phyloP scores from a whole-genome alignment of 2,888 invertebrate genomes.

The Cephonodes hylas region DNA sequence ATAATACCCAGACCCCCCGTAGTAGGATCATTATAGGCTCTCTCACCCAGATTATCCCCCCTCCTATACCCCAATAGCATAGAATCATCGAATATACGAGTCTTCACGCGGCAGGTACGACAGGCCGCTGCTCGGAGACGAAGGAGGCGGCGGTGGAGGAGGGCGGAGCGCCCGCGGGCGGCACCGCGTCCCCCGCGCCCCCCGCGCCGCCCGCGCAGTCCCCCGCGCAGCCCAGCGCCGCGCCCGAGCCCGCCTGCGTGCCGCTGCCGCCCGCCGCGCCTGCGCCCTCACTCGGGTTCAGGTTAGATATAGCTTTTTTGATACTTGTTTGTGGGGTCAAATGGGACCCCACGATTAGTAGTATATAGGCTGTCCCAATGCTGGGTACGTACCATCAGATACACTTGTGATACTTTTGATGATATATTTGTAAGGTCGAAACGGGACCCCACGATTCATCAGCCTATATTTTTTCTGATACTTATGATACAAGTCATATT shows the following conservation, averaged over 20 bases:
- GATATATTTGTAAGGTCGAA: too few relatives aligned
- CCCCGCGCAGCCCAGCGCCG: constrained; percentile 17
- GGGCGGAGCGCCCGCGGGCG: constrained; percentile 21
- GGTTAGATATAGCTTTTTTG: constrained; percentile 31
- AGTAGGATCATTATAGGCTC: too few relatives aligned
- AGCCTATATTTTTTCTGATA: too few relatives aligned
- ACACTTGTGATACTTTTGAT: too few relatives aligned
- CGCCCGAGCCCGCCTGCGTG: constrained; percentile 33
- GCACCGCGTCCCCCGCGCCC: constrained; percentile 17
- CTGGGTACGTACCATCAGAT: too few relatives aligned
- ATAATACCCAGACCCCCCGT: not conserved
- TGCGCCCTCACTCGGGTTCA: constrained; percentile 20
- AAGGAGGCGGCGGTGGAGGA: constrained; percentile 57
- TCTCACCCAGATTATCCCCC: too few relatives aligned
- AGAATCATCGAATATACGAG: not conserved
- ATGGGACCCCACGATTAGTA: too few relatives aligned
- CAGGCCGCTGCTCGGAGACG: constrained; percentile 44
- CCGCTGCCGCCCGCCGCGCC: constrained; percentile 49
- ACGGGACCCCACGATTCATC: too few relatives aligned
- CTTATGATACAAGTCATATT: too few relatives aligned
- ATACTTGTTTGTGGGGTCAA: not conserved
- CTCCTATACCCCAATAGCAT: not conserved
- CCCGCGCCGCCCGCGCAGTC: constrained; percentile 22
- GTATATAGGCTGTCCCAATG: too few relatives aligned
- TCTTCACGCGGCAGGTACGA: constrained; percentile 37